phyloP scores from a whole-genome alignment of 2,888 invertebrate genomes.

The Amphipoea lucens region DNA sequence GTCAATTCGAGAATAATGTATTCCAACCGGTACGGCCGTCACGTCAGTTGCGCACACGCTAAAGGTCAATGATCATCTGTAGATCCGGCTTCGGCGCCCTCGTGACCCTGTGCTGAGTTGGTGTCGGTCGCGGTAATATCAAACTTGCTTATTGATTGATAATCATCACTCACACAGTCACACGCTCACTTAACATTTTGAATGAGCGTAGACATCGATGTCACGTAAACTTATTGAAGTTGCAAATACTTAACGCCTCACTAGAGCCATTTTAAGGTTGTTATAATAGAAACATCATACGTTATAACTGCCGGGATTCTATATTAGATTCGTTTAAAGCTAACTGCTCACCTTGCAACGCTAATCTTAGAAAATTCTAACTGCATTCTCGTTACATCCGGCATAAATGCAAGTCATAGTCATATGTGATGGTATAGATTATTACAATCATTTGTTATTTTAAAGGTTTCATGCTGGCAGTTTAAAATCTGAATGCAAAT shows the following conservation, averaged over 20 bases:
- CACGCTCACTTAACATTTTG: conserved; percentile 25
- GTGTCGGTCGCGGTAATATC: conserved; percentile 77
- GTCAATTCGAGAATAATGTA: conserved; percentile 81
- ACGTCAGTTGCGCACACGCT: conserved; percentile 84
- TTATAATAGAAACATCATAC: conserved; percentile 1
- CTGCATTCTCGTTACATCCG: conserved; percentile 49
- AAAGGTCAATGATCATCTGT: conserved; percentile 90
- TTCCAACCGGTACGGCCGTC: conserved; percentile 85
- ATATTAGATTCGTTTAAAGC: conserved; percentile 28
- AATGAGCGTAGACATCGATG: conserved; percentile 41
- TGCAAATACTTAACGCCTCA: conserved; percentile 15
- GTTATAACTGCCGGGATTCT: conserved; percentile 2
- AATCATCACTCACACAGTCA: conserved; percentile 69
- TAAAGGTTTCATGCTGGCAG: conserved; percentile 18
- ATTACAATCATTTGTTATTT: conserved; percentile 34
- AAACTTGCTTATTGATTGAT: conserved; percentile 84
- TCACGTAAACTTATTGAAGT: conserved; percentile 43
- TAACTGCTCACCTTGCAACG: conserved; percentile 42
- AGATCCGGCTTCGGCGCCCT: conserved; percentile 90
- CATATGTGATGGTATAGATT: conserved; percentile 42
- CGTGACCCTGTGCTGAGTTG: conserved; percentile 87
- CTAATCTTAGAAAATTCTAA: conserved; percentile 39
- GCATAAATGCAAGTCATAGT: conserved; percentile 49
- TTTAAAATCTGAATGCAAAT: conserved; percentile 11
- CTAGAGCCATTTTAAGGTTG: conserved; percentile 13